Base-by-base conservation (phyloP, 2,888 invertebrate species). In the Athalia circularis region DNA sequence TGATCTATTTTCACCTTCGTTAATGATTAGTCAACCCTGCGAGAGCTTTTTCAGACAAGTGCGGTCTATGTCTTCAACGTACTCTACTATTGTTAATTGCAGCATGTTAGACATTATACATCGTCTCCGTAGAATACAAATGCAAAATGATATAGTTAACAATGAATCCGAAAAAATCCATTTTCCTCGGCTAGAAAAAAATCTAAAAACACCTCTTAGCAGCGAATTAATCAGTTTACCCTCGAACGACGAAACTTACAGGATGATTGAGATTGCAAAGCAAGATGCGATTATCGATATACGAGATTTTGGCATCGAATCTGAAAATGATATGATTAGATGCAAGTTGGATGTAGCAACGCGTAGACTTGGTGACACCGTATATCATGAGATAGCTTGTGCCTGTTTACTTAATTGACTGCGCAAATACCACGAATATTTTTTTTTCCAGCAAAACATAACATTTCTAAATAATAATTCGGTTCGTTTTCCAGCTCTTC, bases 41-140 rank as follows among this genome's bases (percentile, higher is more conserved):
- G 79, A 81, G 70, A 77, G 79, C 70, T 81, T 81, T 68, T 80
- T 77, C 54, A 52, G 81, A 79, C 76, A 80, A 52, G 76, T 80
- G 67, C 54, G 81, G 59, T 80, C 81, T 9, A 78, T 68, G 74
- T 68, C 68, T 52, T 68, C 68, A 54, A 68, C 68, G 11, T 68
- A 68, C 43, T 68, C 54, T 54, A 68, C 68, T 15, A 68, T 54
- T 43, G 68, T 68, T 2, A 68, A 68, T 9, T 68, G 50, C 54
- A 68, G 68, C n/a, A 68, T 68, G 68, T 54, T 68, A 54, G 68
- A 68, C 52, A 68, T 68, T 11, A 68, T 68, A 9, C 54, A 54
- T 43, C 68, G 68, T 54, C 68, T 68, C 5, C 68, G 68, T 54
- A 68, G 68, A n/a, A 52, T 68, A 29, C 68, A 68, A 68, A 68